Percentiles rank a stretch among this genome's conserved stretches.
phyloP scores from a whole-genome alignment of 30 jellyfish, hydroid and myxozoan species.

The Turritopsis rubra region DNA sequence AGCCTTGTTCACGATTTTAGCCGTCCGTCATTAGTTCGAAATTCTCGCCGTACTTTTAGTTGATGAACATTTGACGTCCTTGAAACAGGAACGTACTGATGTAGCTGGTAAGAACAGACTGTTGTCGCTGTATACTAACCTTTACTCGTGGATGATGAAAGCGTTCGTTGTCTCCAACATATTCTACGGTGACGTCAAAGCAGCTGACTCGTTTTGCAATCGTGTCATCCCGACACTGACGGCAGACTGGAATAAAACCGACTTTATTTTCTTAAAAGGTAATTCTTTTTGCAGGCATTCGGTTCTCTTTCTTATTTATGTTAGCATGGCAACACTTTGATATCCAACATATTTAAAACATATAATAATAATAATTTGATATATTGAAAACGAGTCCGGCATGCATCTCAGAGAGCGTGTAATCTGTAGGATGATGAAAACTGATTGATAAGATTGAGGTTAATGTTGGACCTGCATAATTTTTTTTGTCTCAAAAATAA shows the following conservation, averaged over 20 bases:
- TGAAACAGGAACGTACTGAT: background rate
- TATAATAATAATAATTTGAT: too few species aligned
- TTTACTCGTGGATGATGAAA: conserved; percentile 32
- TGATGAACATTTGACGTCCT: conserved; percentile 10
- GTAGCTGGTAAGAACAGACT: background rate
- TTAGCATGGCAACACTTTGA: too few species aligned
- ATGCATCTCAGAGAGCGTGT: too few species aligned
- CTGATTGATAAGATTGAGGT: too few species aligned
- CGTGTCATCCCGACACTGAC: conserved; percentile 15
- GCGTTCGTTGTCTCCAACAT: conserved; percentile 12
- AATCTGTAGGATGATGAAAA: too few species aligned
- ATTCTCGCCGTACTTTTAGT: conserved; percentile 2
- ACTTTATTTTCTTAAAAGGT: conserved; percentile 32
- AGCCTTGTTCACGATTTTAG: too few species aligned
- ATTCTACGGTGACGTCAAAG: conserved; percentile 19
- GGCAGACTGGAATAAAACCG: conserved; percentile 9
- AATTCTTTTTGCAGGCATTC: background rate
- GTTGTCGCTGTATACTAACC: background rate
- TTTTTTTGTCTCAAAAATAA: too few species aligned
- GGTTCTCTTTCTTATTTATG: too few species aligned
- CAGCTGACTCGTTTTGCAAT: conserved; percentile 20
- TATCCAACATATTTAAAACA: too few species aligned
- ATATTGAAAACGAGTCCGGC: too few species aligned
- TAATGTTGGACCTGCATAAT: too few species aligned
- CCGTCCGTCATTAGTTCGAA: too few species aligned